Base-by-base conservation (phyloP, 1,140 invertebrate genomes). In the Zaprionus vittiger region DNA sequence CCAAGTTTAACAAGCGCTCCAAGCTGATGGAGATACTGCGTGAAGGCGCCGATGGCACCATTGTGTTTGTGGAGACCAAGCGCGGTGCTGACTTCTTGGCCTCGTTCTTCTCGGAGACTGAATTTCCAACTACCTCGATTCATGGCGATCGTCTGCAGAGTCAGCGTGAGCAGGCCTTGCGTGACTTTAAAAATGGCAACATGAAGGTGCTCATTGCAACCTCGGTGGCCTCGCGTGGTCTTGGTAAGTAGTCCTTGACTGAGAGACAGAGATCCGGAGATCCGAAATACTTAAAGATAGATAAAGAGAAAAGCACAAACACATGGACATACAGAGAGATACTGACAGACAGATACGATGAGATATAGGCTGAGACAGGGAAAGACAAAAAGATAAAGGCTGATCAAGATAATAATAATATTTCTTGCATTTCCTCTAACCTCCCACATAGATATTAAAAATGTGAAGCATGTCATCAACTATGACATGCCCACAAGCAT, bases 11-110 rank as follows among this genome's bases (percentile, higher is more conserved):
- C 5, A 99, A 99, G 89, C 94, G 96, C 41, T 91, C 94, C 0
- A 96, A 96, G 72, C 93, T 99, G 0, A 70, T 81, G 77, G 89
- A 92, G 68, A 73, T 92, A 0, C 26, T 92, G 4, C 59, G 61
- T 0, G 89, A 92, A 28, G 62, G 75, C 9, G 81, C 86, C 5
- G 92, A 94, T 20, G 95, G 96, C 26, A 96, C 96, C 0, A 93
- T 99, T 11, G 96, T 99, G 1, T 99, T 99, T 91, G 97, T 99
- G 1, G 97, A 98, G 78, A 96, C 95, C 17, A 98, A 99, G 89
- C 95, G 96, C 56, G 97, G 95, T 41, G 97, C 97, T 0, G 98
- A 99, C 93, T 98, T 98, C 81, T 93, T 99, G 3, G 98, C 97
- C 0, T 94, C 95, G 0, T 95, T 95, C 70, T 89, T 98, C 1